phyloP scores from a whole-genome alignment of 2,888 invertebrate species.

The Exephanes ischioxanthus region DNA sequence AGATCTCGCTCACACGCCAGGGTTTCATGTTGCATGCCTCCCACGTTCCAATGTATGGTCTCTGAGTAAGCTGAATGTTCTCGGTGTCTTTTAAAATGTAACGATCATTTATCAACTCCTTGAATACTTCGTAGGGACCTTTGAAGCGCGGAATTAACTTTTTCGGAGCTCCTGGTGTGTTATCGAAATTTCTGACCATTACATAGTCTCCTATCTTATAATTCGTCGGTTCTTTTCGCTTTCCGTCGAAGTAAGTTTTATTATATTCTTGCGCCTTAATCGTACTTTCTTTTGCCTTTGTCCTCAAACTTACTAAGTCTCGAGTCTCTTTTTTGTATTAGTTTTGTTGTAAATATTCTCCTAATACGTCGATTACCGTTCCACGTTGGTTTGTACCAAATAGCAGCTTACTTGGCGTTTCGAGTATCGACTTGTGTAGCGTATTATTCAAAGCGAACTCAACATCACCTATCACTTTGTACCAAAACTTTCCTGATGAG shows the following conservation, averaged over 20 bases:
- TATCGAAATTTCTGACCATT: neutral
- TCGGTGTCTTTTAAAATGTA: neutral
- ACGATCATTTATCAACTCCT: neutral
- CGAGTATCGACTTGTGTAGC: neutral
- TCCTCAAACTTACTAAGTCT: neutral
- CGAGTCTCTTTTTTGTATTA: neutral
- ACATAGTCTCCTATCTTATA: neutral
- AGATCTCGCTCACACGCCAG: neutral
- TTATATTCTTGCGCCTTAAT: neutral
- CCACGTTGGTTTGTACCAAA: constrained; percentile 1
- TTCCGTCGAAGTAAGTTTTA: neutral
- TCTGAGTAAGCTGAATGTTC: neutral
- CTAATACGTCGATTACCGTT: neutral
- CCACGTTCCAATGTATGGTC: neutral
- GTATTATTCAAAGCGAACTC: neutral
- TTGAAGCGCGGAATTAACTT: neutral
- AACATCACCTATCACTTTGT: neutral
- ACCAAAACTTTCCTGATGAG: neutral
- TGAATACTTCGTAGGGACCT: constrained; percentile 1
- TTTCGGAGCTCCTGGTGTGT: neutral
- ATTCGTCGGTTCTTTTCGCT: neutral
- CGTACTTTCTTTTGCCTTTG: neutral
- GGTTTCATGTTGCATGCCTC: neutral
- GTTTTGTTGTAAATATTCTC: neutral
- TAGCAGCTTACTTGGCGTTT: neutral